These are phyloP conservation scores for Aphelocoma californica DNA, from an alignment of 2,797 vertebrate genomes.

Conservation along the genomic window DNA sequence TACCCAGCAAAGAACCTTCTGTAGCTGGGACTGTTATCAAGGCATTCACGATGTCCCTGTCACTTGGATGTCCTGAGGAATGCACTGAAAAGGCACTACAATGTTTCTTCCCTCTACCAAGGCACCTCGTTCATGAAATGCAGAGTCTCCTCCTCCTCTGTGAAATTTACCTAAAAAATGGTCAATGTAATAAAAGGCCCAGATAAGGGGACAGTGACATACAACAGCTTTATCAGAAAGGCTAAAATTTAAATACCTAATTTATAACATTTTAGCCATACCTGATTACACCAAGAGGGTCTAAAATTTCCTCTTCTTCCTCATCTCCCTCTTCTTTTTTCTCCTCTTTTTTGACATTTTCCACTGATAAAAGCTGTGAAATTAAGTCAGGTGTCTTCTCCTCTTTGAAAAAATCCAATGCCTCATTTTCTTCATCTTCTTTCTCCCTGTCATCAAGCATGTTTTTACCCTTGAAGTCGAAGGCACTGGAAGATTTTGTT, in stretches of 20 bases:
- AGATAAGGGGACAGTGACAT: neutral
- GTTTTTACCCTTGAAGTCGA: slow-evolving; percentile 66
- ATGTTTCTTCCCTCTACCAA: neutral
- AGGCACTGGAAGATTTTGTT: slow-evolving; percentile 61
- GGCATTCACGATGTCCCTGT: neutral
- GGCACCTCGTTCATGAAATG: neutral
- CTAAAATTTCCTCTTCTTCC: slow-evolving; percentile 75
- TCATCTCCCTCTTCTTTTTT: slow-evolving; percentile 48
- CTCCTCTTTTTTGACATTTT: neutral
- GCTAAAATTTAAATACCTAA: neutral
- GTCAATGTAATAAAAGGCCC: neutral
- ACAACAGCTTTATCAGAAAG: neutral
- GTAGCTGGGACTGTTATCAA: neutral
- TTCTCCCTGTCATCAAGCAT: slow-evolving; percentile 47
- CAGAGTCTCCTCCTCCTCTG: neutral
- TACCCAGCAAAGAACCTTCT: neutral
- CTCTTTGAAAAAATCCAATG: slow-evolving; percentile 79
- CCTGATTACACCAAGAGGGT: slow-evolving; percentile 83
- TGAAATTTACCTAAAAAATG: neutral
- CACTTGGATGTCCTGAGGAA: neutral
- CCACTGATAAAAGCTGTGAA: neutral
- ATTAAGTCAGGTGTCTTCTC: slow-evolving; percentile 50
- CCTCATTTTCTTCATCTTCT: slow-evolving; percentile 66
- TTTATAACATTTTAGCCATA: slow-evolving; percentile 36
- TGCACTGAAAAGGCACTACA: neutral